Base-by-base conservation (phyloP, 2,888 invertebrate species). In the Eupeodes luniger region DNA sequence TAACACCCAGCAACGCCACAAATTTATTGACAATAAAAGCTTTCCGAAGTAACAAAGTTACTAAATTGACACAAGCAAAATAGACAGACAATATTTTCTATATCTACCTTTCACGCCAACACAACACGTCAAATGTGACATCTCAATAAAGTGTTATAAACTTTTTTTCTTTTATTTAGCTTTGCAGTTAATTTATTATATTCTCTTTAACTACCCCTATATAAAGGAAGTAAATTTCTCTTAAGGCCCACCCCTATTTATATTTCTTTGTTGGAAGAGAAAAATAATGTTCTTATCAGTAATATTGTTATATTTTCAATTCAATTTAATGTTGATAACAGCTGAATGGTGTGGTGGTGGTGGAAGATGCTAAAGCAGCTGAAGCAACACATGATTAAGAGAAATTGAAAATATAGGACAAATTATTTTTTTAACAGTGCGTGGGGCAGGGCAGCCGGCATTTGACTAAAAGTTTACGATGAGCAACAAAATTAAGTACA, bases 1-100 rank as follows among this genome's bases (percentile, higher is more conserved):
- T 83, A 75, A 78, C 86, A 79, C 86, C 86, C 86, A 86, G 57
- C 85, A 85, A 40, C 40, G 40, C 40, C 62, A 12, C 36, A 34
- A 53, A 70, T 40, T n/a, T 19, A 55, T 55, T 55, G 40, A 40
- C 19, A 55, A 27, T 40, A 53, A 83, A 69, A 69, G 74, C 80
- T 81, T 59, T 61, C 5, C 16, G 14, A n/a, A 53, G 51, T 53
- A 67, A 79, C 72, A 74, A 79, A 59, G 59, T 72, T 44, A 67
- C 44, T 49, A 34, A 16, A 62, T 19, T 66, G 67, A 61, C 57
- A 77, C 44, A 36, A 19, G 55, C 57, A 55, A 40, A 47, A 62
- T n/a, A 51, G 16, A 40, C 34, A 53, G 47, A 69, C 62, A 40
- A 59, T 47, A 47, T 47, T 59, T 59, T 59, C 34, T 34, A 9